phyloP scores from a whole-genome alignment of 2,113 vertebrate species.

The Columbina picui region DNA sequence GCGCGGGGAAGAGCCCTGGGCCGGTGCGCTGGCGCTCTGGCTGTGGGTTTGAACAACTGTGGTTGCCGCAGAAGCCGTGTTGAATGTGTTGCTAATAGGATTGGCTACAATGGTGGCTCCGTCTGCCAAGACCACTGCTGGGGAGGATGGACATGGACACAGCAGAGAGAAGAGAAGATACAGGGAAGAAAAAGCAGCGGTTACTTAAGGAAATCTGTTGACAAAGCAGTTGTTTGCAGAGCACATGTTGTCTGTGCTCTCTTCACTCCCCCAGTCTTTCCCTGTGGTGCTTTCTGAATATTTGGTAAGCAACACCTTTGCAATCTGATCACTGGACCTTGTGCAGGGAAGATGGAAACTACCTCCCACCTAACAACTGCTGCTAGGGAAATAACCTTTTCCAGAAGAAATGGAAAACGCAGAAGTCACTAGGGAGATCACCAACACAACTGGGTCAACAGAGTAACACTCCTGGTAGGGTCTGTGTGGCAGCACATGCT shows the following conservation, averaged over 20 bases:
- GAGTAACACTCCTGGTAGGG: background rate
- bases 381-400: background rate
- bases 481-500: accelerated
- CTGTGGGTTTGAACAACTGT: conserved; percentile 93
- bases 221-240: background rate
- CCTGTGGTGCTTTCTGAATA: background rate
- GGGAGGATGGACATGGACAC: background rate
- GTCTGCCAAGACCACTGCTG: conserved; percentile 90
- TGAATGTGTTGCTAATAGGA: conserved; percentile 91
- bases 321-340: background rate
- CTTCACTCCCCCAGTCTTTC: background rate
- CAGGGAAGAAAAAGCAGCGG: background rate
- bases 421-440: background rate
- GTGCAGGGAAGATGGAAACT: background rate
- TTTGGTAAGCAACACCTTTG: background rate
- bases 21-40: conserved; percentile 87
- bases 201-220: background rate
- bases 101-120: conserved; percentile 91
- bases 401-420: background rate
- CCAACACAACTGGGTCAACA: background rate
- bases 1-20: conserved; percentile 92
- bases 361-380: background rate
- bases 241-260: background rate
- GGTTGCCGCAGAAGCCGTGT: conserved; percentile 85
- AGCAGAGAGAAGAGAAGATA: background rate